A percentile compares a stretch with the other conserved stretches of the same genome.
These are phyloP conservation scores for Atrichornis clamosus DNA, from an alignment of 2,113 vertebrate species.

Conservation along the genomic window DNA sequence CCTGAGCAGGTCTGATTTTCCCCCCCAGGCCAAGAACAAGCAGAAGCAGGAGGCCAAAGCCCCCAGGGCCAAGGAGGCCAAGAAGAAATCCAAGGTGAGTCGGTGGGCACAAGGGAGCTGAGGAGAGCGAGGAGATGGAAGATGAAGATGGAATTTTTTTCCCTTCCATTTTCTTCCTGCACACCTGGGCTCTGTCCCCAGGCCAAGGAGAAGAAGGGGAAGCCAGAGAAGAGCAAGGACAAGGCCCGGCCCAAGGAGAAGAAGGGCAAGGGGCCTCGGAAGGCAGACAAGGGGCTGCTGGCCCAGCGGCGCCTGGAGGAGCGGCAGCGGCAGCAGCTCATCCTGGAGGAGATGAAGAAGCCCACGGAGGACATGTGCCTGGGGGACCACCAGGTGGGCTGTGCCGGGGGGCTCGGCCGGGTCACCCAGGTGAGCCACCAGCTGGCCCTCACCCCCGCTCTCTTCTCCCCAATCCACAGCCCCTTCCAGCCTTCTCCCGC, in stretches of 20 bases:
- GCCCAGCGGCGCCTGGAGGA: conserved; percentile 87
- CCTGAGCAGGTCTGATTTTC: neutral
- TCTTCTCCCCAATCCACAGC: conserved; percentile 61
- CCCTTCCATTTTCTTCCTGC: neutral
- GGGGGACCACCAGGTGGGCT: conserved; percentile 86
- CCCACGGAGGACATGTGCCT: conserved; percentile 96
- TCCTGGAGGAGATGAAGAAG: conserved; percentile 94
- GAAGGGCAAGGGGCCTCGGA: conserved; percentile 79
- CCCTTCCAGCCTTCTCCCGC: conserved; percentile 83
- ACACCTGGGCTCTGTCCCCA: neutral
- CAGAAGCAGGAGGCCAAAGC: conserved; percentile 85
- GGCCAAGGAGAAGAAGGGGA: conserved; percentile 77
- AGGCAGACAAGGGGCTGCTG: conserved; percentile 76
- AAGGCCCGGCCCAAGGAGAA: conserved; percentile 74
- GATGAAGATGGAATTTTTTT: neutral
- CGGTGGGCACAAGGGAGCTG: fast-evolving
- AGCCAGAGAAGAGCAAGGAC: conserved; percentile 60
- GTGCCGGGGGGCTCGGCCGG: fast-evolving
- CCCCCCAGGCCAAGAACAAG: conserved; percentile 85
- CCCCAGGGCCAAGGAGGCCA: conserved; percentile 79
- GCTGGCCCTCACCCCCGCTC: neutral
- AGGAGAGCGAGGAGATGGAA: neutral
- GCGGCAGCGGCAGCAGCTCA: conserved; percentile 87
- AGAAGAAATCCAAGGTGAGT: conserved; percentile 84
- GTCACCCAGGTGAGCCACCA: fast-evolving